Evolutionary conservation across 2,113 vertebrate species (phyloP).

Genomic region (Rattus norvegicus): DNA sequence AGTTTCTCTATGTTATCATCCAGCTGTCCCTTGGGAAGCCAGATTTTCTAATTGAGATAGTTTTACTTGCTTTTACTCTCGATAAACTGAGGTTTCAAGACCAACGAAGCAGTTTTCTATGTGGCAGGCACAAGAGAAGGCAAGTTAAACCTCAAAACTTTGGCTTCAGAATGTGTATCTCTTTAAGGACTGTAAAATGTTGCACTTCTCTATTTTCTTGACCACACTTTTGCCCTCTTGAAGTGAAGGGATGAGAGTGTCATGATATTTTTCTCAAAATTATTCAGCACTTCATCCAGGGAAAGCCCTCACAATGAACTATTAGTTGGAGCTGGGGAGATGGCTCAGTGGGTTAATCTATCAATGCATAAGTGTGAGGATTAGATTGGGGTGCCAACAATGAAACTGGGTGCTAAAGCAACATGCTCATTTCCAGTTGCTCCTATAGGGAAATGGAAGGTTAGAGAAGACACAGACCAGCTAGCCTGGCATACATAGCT

Average conservation of each 20-base stretch:
- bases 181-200: not conserved
- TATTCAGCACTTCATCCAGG: not conserved
- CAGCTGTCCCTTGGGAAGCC: not conserved
- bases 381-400: not conserved
- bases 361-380: too few species aligned
- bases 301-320: not conserved
- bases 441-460: not conserved
- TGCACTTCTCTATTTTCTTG: not conserved
- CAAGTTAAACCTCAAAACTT: not conserved
- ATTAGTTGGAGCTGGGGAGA: not conserved
- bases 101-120: conserved; percentile 8
- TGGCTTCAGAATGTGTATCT: not conserved
- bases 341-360: not conserved
- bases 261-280: not conserved
- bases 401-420: not conserved
- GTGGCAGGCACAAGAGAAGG: not conserved
- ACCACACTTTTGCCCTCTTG: not conserved
- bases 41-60: not conserved
- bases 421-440: not conserved
- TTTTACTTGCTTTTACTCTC: not conserved
- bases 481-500: not conserved
- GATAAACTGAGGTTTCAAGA: not conserved
- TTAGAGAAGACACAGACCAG: not conserved
- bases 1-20: not conserved
- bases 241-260: not conserved